A percentile compares a stretch with the other conserved stretches of the same genome.
Conservation (phyloP, 2,113 vertebrate species). For the Paralichthys olivaceus region DNA sequence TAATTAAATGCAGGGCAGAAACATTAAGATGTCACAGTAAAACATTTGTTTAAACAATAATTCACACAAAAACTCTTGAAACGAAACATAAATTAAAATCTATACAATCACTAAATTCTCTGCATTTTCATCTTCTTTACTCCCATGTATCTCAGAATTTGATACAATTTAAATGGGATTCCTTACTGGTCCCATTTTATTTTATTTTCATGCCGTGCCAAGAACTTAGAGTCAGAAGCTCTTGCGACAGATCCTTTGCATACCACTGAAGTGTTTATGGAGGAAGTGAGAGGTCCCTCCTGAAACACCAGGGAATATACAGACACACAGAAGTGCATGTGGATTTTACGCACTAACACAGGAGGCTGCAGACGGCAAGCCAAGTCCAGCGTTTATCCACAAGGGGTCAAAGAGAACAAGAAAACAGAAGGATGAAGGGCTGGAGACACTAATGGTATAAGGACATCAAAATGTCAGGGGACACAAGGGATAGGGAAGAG, state of each 20-base stretch:
- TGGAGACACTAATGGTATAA: conserved; percentile 28
- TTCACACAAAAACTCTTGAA: too few species aligned
- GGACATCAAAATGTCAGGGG: conserved; percentile 19
- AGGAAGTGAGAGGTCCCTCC: conserved; percentile 54
- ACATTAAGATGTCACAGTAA: too few species aligned
- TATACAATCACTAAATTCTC: too few species aligned
- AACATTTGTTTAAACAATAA: too few species aligned
- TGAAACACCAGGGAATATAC: conserved; percentile 43
- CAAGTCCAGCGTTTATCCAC: conserved; percentile 30
- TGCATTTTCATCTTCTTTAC: too few species aligned
- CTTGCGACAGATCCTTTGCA: conserved; percentile 31
- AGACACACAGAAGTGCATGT: conserved; percentile 14
- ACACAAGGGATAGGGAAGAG: not conserved
- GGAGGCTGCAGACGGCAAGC: conserved; percentile 8
- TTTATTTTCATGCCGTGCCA: not conserved
- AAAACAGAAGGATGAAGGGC: conserved; percentile 25
- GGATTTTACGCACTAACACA: conserved; percentile 32
- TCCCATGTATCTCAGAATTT: not conserved
- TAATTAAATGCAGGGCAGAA: too few species aligned
- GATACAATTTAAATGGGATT: not conserved
- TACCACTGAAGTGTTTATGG: conserved; percentile 59
- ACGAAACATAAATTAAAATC: too few species aligned
- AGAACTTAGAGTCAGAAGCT: not conserved
- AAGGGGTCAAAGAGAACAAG: conserved; percentile 27
- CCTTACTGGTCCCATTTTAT: not conserved